A percentile compares a stretch with the other conserved stretches of the same genome.
phyloP scores from a whole-genome alignment of 2,888 invertebrate species.

The Polymixis lichenea region DNA sequence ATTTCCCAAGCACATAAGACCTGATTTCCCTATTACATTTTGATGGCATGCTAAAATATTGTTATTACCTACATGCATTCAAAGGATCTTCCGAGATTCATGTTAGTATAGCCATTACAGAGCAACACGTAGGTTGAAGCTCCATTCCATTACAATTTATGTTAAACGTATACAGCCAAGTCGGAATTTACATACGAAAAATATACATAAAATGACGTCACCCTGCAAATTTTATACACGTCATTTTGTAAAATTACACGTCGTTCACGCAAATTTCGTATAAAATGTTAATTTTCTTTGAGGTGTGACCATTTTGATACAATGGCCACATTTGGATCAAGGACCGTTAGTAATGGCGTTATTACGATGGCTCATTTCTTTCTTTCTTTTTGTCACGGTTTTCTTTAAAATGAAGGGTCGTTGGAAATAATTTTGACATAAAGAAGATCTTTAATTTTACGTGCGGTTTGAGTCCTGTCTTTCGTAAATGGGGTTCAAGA shows the following conservation, averaged over 20 bases:
- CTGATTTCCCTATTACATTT: constrained; percentile 53
- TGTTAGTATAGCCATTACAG: constrained; percentile 25
- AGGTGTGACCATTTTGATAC: constrained; percentile 74
- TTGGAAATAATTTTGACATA: constrained; percentile 59
- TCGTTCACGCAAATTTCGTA: constrained; percentile 52
- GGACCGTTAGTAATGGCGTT: constrained; percentile 69
- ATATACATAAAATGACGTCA: constrained; percentile 65
- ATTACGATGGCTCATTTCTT: constrained; percentile 64
- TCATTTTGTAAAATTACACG: constrained; percentile 64
- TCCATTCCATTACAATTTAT: constrained; percentile 58
- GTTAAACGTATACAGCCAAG: constrained; percentile 56
- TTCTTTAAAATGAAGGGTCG: constrained; percentile 54
- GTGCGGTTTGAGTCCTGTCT: constrained; percentile 42
- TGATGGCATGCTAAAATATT: constrained; percentile 54
- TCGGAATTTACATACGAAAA: constrained; percentile 65
- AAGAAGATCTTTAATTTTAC: constrained; percentile 60
- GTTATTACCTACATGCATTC: constrained; percentile 47
- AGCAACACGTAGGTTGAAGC: constrained; percentile 39
- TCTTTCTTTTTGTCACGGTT: constrained; percentile 56
- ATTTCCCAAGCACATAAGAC: constrained; percentile 39
- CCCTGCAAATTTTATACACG: constrained; percentile 64
- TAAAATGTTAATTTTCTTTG: constrained; percentile 72
- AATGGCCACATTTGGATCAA: constrained; percentile 73
- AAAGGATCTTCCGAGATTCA: constrained; percentile 27
- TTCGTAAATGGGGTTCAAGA: constrained; percentile 38